phyloP scores from a whole-genome alignment of 2,888 invertebrate species.

The Polylopha cassiicola region DNA sequence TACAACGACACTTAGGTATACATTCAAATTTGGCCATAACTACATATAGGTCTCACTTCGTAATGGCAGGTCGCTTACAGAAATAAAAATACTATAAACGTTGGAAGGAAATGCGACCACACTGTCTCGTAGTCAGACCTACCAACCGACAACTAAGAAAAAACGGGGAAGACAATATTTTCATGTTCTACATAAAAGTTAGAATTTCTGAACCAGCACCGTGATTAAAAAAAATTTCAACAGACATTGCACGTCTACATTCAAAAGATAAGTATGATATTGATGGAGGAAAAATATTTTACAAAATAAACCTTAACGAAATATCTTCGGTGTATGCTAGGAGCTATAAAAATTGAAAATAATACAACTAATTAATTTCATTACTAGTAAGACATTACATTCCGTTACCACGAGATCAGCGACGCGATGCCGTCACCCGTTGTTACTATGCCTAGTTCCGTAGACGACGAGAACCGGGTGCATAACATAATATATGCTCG shows the following conservation, averaged over 20 bases:
- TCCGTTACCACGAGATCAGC: slow-evolving; percentile 78
- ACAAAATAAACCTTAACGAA: slow-evolving; percentile 77
- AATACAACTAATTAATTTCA: slow-evolving; percentile 77
- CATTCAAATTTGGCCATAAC: slow-evolving; percentile 62
- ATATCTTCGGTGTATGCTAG: slow-evolving; percentile 78
- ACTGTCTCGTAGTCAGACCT: not conserved
- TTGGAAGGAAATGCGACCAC: slow-evolving; percentile 10
- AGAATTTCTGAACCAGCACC: slow-evolving; percentile 40
- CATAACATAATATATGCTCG: slow-evolving; percentile 5
- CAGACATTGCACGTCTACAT: slow-evolving; percentile 44
- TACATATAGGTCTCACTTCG: slow-evolving; percentile 60
- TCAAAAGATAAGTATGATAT: slow-evolving; percentile 58
- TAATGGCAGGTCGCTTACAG: slow-evolving; percentile 49
- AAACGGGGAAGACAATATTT: slow-evolving; percentile 65
- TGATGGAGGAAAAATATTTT: slow-evolving; percentile 76
- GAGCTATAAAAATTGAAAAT: slow-evolving; percentile 77
- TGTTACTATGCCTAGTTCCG: slow-evolving; percentile 40
- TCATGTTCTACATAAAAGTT: slow-evolving; percentile 29
- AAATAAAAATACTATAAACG: slow-evolving; percentile 24
- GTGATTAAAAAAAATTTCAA: slow-evolving; percentile 38
- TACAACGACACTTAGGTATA: slow-evolving; percentile 72
- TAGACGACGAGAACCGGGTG: slow-evolving; percentile 11
- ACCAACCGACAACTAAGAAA: slow-evolving; percentile 27
- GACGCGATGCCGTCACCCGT: slow-evolving; percentile 65
- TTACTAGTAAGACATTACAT: slow-evolving; percentile 75